A percentile compares a stretch with the other conserved stretches of the same genome.
These are phyloP conservation scores for Hirtodrosophila trivittata DNA, from an alignment of 2,888 invertebrate species.

Conservation along the genomic window DNA sequence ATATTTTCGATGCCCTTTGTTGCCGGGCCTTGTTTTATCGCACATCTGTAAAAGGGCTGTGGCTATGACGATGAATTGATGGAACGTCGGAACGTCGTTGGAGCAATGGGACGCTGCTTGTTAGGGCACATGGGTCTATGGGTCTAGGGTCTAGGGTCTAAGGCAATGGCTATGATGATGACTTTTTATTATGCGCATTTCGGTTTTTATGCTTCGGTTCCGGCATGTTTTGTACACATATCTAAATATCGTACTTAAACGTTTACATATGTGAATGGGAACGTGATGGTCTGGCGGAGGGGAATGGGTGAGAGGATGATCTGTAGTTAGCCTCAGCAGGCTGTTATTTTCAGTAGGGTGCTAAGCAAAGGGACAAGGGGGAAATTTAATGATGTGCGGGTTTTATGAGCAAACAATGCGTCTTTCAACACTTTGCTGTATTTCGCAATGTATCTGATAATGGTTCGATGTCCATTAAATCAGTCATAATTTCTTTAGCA, in stretches of 20 bases:
- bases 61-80: slow-evolving; percentile 26
- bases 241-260: slow-evolving; percentile 76
- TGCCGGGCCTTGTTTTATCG: slow-evolving; percentile 59
- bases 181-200: slow-evolving; percentile 76
- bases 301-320: slow-evolving; percentile 27
- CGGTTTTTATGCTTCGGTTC: slow-evolving; percentile 74
- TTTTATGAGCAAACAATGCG: slow-evolving; percentile 69
- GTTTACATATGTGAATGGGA: slow-evolving; percentile 63
- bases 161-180: slow-evolving; percentile 57
- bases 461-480: slow-evolving; percentile 71
- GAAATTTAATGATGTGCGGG: slow-evolving; percentile 69
- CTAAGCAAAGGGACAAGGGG: slow-evolving; percentile 6
- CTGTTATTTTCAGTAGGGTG: slow-evolving; percentile 9
- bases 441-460: slow-evolving; percentile 68
- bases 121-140: neutral
- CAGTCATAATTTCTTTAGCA: slow-evolving; percentile 55
- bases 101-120: slow-evolving; percentile 1
- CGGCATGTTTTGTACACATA: slow-evolving; percentile 74
- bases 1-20: slow-evolving; percentile 70
- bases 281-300: neutral
- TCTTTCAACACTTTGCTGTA: slow-evolving; percentile 57
- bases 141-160: slow-evolving; percentile 11
- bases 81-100: slow-evolving; percentile 5
- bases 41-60: slow-evolving; percentile 75
- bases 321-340: slow-evolving; percentile 25